Conservation (phyloP, 2,113 vertebrate species). For the Phoenicopterus ruber region DNA sequence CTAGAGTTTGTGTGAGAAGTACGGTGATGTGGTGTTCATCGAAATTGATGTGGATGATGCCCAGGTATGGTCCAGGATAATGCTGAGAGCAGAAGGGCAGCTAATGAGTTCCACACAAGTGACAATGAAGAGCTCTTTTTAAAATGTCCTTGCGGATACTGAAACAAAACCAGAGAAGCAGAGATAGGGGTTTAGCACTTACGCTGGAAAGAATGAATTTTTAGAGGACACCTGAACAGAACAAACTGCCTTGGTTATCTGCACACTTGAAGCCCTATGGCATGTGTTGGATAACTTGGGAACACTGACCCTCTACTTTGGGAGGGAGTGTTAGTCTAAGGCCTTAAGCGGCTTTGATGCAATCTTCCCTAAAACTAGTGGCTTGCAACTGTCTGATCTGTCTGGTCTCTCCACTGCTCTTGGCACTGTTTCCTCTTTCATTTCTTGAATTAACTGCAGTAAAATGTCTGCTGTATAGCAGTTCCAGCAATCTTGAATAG, state of each 20-base stretch:
- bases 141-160: background rate
- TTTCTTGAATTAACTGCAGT: background rate
- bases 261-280: background rate
- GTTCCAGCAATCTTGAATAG: background rate
- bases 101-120: background rate
- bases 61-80: slow-evolving; percentile 63
- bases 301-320: background rate
- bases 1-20: slow-evolving; percentile 68
- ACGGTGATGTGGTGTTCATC: slow-evolving; percentile 81
- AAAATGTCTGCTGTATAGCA: background rate
- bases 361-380: background rate
- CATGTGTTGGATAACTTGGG: background rate
- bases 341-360: background rate
- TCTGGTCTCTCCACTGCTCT: background rate
- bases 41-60: slow-evolving; percentile 92
- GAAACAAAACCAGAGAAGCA: background rate
- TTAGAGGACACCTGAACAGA: background rate
- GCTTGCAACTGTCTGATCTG: background rate
- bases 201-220: background rate
- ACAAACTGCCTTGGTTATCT: background rate
- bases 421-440: background rate
- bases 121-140: background rate
- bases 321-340: background rate
- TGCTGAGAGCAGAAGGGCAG: background rate
- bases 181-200: background rate